Evolutionary conservation across 1,140 invertebrate species (phyloP), one percentile per base, ranked within the genome.

Genomic region (Bombus confusus): DNA sequence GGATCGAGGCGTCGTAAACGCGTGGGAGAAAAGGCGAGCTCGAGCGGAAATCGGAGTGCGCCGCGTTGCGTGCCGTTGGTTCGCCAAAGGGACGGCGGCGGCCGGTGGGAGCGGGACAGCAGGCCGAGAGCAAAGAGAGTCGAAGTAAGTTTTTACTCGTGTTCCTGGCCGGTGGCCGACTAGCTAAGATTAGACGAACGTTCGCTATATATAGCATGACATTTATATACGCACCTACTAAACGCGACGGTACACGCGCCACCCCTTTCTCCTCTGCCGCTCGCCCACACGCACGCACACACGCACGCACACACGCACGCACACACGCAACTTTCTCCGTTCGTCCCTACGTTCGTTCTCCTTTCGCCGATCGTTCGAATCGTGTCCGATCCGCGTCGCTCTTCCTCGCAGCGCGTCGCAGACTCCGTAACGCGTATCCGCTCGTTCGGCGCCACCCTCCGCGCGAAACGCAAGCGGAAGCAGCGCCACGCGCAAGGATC

Each of bases 161-260:
- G 72, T 92, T 92, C 91, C 87, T 93, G 93, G 92, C 92, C 74
- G 87, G 84, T 91, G 89, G 92, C 91, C 92, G 92, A 88, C 91
- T 91, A 76, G 84, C 93, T 93, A 93, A 93, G 90, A 93, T 93
- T 94, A 94, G 92, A 91, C 66, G 80, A 75, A 86, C 80, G 66
- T 68, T 62, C 41, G 83, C 86, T 94, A 94, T 93, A 91, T 91
- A 92, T 94, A 93, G 90, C 41, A 87, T 93, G 92, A 94, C 92
- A 94, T 94, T 94, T 94, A 91, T 89, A 87, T 86, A 81, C 82
- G 83, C 59, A 68, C 57, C 77, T 83, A 80, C 86, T 87, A 77
- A 89, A 87, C 88, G 85, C 82, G 81, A 78, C 73, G 85, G 57
- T 71, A 64, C 77, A 78, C 66, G 74, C 77, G 47, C 28, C 59